Evolutionary conservation across 2,113 vertebrate genomes (phyloP).

Genomic region (Siniperca knerii): DNA sequence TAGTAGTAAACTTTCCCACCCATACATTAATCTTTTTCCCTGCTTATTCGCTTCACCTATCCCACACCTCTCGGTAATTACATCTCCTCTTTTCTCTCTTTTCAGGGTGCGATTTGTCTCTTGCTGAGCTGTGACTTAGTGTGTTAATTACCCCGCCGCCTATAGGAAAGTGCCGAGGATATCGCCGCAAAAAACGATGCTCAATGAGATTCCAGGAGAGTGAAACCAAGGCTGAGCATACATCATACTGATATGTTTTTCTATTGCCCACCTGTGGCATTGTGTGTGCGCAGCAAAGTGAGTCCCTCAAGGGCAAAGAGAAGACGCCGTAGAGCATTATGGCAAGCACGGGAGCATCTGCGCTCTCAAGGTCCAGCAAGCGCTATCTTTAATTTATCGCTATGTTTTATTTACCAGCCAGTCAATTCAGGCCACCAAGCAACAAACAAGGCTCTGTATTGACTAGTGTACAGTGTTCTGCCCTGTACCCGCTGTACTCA

Average conservation of each 20-base stretch:
- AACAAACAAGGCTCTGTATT: neutral
- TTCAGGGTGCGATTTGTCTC: slow-evolving; percentile 27
- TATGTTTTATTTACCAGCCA: slow-evolving; percentile 73
- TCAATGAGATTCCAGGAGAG: slow-evolving; percentile 7
- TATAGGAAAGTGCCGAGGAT: slow-evolving; percentile 32
- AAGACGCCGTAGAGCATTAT: slow-evolving; percentile 2
- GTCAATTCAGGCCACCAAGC: slow-evolving; percentile 47
- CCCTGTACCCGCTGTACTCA: neutral
- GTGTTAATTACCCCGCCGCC: slow-evolving; percentile 43
- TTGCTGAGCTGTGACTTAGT: slow-evolving; percentile 34
- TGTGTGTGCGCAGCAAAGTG: neutral
- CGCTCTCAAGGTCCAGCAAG: slow-evolving; percentile 32
- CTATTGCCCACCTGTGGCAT: slow-evolving; percentile 51
- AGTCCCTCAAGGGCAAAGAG: slow-evolving; percentile 44
- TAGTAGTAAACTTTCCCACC: neutral
- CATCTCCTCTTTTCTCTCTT: slow-evolving; percentile 3
- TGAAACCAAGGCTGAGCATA: slow-evolving; percentile 11
- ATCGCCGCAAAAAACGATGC: neutral
- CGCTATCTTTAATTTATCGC: slow-evolving; percentile 73
- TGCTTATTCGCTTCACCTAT: neutral
- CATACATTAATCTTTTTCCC: neutral
- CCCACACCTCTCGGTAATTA: neutral
- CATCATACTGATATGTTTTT: slow-evolving; percentile 42
- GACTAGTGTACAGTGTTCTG: neutral
- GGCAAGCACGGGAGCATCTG: neutral